Conservation (phyloP, 2,113 vertebrate species). For the Melierax canorus region DNA sequence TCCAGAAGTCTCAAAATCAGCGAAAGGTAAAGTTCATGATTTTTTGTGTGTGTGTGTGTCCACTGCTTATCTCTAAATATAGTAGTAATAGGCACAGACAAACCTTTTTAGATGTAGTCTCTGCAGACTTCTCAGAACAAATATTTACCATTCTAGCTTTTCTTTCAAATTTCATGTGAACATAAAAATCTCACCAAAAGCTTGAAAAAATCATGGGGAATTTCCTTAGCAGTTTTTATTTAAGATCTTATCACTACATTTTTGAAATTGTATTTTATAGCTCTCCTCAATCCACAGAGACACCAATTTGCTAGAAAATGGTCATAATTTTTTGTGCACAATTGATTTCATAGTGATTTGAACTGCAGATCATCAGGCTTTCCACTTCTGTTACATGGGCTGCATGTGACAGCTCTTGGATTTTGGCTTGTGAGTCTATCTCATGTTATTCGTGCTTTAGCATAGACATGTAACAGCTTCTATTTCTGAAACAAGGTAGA, state of each 20-base stretch:
- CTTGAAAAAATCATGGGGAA: not conserved
- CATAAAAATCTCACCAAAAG: not conserved
- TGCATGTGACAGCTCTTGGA: not conserved
- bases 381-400: not conserved
- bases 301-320: not conserved
- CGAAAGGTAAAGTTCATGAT: not conserved
- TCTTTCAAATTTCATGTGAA: not conserved
- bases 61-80: not conserved
- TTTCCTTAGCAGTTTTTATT: not conserved
- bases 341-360: not conserved
- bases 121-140: not conserved
- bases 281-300: not conserved
- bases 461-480: not conserved
- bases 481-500: not conserved
- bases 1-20: not conserved
- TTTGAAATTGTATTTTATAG: not conserved
- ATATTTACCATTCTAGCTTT: not conserved
- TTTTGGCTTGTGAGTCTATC: not conserved
- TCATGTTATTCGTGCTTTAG: fast-evolving
- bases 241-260: not conserved
- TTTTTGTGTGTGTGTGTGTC: fast-evolving
- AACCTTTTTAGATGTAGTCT: not conserved
- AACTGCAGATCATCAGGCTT: not conserved
- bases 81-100: not conserved
- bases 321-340: not conserved